Base-by-base conservation (phyloP, 1,140 invertebrate species). In the Fopius arisanus region DNA sequence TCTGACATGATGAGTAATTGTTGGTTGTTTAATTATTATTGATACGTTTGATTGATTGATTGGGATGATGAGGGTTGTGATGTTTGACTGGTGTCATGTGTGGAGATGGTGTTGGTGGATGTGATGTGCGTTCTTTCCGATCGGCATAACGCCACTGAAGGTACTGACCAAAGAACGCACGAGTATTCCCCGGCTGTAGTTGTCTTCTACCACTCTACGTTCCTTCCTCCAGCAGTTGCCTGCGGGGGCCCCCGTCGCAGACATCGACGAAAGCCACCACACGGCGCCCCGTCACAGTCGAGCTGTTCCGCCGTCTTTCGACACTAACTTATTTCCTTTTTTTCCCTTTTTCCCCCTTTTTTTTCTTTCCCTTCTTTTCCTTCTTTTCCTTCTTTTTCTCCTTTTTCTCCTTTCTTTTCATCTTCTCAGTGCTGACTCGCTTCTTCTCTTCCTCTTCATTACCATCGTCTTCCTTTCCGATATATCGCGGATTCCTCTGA, bases 141-240 rank as follows among this genome's bases (percentile, higher is more conserved):
- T 28, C 37, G 70, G 70, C 59, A 72, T 72, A 72, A 72, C 70
- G 23, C 70, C 70, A 72, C 70, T 72, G 62, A 72, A 72, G 59
- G 62, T 72, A 72, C 70, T 72, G 70, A 72, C 70, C 70, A 72
- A 23, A 40, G 59, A 70, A 54, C 43, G 67, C 26, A 48, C 48
- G 41, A 51, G 70, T 71, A 19, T 54, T 19, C 23, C 31, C 14
- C 29, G 14, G 62, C 48, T 48, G 43, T 4, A n/a, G 33, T 23
- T 66, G 37, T 72, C 37, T 72, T 48, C 70, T 51, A 72, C 70
- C 62, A 66, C 70, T 51, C 23, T 26, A 51, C 7, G 21, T 62
- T 28, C 26, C 62, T 31, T 65, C 62, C 29, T 65, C 10, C 12
- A 48, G 26, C 16, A 67, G 63, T 62, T 40, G 70, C 62, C 59